phyloP scores from a whole-genome alignment of 2,113 vertebrate genomes.

The Neogobius melanostomus region DNA sequence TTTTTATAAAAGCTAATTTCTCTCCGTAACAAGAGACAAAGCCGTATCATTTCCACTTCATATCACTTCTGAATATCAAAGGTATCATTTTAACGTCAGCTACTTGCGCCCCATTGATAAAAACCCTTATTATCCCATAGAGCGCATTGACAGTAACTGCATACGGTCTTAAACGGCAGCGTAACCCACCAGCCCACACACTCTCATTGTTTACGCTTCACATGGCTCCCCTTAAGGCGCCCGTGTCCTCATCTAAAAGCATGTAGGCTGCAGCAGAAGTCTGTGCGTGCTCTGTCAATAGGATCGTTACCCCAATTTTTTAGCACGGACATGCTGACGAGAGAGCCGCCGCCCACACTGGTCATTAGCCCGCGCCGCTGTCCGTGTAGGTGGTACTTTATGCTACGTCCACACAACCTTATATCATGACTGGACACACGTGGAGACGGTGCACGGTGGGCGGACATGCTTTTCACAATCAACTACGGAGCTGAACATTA shows the following conservation, averaged over 20 bases:
- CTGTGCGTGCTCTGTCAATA: neutral
- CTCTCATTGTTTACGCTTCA: neutral
- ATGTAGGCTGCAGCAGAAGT: constrained; percentile 5
- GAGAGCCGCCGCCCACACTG: constrained; percentile 14
- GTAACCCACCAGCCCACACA: neutral
- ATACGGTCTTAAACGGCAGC: neutral
- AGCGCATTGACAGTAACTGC: neutral
- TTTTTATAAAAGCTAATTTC: no score
- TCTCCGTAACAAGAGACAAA: no score
- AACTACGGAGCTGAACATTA: no score
- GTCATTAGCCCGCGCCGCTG: constrained; percentile 8
- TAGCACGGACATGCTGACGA: constrained; percentile 15
- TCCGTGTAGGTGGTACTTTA: constrained; percentile 2
- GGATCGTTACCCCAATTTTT: neutral
- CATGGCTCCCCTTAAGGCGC: neutral
- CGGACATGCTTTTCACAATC: neutral
- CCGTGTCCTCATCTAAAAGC: constrained; percentile 4
- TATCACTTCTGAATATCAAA: neutral
- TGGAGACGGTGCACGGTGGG: neutral
- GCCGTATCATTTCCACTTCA: no score
- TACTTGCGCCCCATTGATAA: neutral
- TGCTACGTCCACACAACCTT: constrained; percentile 8
- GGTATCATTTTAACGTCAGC: neutral
- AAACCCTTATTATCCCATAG: neutral
- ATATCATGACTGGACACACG: constrained; percentile 7